Conservation (phyloP, 2,888 invertebrate species). For the Pseudanteris insignis region DNA sequence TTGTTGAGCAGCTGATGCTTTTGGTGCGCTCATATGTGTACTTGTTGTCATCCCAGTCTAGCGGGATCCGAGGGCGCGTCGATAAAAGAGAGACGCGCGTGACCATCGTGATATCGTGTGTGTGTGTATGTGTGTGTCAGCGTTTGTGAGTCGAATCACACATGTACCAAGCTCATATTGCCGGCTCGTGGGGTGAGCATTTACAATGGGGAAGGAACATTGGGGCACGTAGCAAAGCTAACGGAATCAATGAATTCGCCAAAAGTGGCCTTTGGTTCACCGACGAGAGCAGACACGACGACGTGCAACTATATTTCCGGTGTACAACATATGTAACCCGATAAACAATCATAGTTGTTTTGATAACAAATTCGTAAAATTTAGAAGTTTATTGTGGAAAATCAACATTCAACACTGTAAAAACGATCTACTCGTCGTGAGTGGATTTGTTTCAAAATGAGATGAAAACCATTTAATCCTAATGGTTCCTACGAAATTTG, state of each 20-base stretch:
- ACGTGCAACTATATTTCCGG: constrained; percentile 35
- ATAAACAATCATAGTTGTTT: too few species aligned
- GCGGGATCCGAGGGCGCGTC: constrained; percentile 22
- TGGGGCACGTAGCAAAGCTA: constrained; percentile 47
- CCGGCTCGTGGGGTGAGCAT: constrained; percentile 49
- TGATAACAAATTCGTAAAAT: too few species aligned
- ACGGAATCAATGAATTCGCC: constrained; percentile 53
- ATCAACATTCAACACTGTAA: too few species aligned
- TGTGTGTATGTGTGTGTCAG: constrained; percentile 2
- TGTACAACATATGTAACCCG: not conserved
- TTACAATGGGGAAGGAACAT: constrained; percentile 26
- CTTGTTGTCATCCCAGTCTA: constrained; percentile 20
- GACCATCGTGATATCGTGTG: constrained; percentile 19
- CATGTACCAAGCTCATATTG: constrained; percentile 45
- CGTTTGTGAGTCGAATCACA: constrained; percentile 9
- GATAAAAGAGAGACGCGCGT: constrained; percentile 39
- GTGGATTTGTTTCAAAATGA: too few species aligned
- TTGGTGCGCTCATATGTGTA: constrained; percentile 40
- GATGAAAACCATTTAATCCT: too few species aligned
- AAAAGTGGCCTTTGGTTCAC: constrained; percentile 46
- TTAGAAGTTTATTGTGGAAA: too few species aligned
- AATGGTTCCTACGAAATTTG: too few species aligned
- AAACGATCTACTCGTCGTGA: too few species aligned
- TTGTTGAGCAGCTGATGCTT: constrained; percentile 63
- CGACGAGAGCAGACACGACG: constrained; percentile 13